Evolutionary conservation across 2,797 vertebrate genomes (phyloP), one percentile per base, ranked within the genome.

Genomic region (Clarias pachynema): DNA sequence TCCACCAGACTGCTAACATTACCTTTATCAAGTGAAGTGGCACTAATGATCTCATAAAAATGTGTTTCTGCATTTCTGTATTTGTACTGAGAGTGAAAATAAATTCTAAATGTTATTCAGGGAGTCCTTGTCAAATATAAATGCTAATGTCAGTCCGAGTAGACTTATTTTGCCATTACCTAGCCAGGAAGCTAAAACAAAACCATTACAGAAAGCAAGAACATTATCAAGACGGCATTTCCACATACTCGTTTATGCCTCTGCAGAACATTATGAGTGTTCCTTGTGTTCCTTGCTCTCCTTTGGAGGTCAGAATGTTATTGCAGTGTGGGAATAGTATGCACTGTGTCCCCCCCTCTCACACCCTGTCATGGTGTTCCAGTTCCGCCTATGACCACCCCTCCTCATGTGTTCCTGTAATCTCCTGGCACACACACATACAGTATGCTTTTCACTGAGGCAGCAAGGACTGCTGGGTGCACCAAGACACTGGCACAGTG

Each of bases 231-330:
- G 37, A 74, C 7, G 8, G 44, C 56, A 83, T 66, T 84, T 68
- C 56, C 63, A 68, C 56, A 53, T 79, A 31, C 5, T 26, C 3
- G 65, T 70, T 73, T 49, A 60, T 60, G 75, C 26, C 34, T 44
- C 34, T 84, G 56, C 53, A 85, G 66, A 72, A 72, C 72, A 85
- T 70, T 70, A 40, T 40, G n/a, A 56, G 65, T 70, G 57, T 80
- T 68, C 49, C 62, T 63, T 40, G 66, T 20, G 60, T n/a, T 22
- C 16, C 34, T 70, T 60, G 26, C 53, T 15, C 29, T 44, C 16
- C 29, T 83, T 60, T 69, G 56, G 81, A 84, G 81, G 84, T 86
- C 87, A 88, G 34, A 75, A 63, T 86, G 87, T 53, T 81, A 75
- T 79, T 65, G 49, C 81, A 26, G 40, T 22, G 62, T 31, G 56